Conservation (phyloP, 2,888 invertebrate genomes). For the Hemistola chrysoprasaria region DNA sequence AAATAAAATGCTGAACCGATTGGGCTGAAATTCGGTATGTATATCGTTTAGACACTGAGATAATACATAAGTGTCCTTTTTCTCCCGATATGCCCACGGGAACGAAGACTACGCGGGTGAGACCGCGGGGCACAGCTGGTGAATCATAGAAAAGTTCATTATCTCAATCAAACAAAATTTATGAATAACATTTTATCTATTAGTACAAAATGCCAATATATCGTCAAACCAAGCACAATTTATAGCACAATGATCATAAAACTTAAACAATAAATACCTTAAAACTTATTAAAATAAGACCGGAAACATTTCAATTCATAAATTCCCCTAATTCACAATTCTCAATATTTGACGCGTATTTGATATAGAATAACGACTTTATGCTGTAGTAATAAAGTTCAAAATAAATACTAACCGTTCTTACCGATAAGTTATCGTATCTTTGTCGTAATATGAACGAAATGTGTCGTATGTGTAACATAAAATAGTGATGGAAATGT, state of each 20-base stretch:
- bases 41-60: too few relatives aligned
- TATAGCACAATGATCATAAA: slow-evolving; percentile 11
- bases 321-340: slow-evolving; percentile 11
- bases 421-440: slow-evolving; percentile 28
- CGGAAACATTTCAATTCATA: slow-evolving; percentile 22
- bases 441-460: slow-evolving; percentile 31
- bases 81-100: too few relatives aligned
- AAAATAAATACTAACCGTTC: too few relatives aligned
- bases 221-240: slow-evolving; percentile 14
- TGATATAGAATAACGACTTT: slow-evolving; percentile 6
- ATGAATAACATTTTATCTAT: too few relatives aligned
- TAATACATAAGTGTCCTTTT: too few relatives aligned
- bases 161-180: too few relatives aligned
- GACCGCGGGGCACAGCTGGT: too few relatives aligned
- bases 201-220: slow-evolving; percentile 17
- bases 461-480: slow-evolving; percentile 26
- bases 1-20: too few relatives aligned
- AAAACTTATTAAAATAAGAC: slow-evolving; percentile 18
- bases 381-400: slow-evolving; percentile 14
- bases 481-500: slow-evolving; percentile 14
- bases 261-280: slow-evolving; percentile 14
- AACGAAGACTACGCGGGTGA: too few relatives aligned
- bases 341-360: background rate
- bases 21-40: too few relatives aligned
- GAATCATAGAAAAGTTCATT: too few relatives aligned